phyloP scores from a whole-genome alignment of 2,797 vertebrate genomes.

The Acrossocheilus wenchowensis region DNA sequence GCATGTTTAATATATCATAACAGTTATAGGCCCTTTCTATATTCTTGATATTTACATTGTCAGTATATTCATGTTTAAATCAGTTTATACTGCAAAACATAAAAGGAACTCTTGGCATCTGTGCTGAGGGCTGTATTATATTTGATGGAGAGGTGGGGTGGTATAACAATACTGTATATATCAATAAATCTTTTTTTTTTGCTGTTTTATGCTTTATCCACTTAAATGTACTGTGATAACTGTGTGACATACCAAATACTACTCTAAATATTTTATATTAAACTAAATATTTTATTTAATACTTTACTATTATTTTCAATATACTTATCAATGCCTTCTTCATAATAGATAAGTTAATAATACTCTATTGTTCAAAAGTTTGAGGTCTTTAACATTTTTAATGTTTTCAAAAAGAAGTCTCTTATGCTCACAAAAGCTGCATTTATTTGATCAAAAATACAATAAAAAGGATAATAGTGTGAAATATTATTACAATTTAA shows the following conservation, averaged over 20 bases:
- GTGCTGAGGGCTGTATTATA: not conserved
- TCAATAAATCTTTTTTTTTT: not conserved
- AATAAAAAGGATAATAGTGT: not conserved
- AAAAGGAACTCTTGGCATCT: not conserved
- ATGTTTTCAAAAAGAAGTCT: too few relatives aligned
- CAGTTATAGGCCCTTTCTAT: not conserved
- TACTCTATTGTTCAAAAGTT: too few relatives aligned
- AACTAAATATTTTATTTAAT: too few relatives aligned
- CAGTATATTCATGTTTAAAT: conserved; percentile 13
- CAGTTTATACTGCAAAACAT: conserved; percentile 13
- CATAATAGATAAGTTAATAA: too few relatives aligned
- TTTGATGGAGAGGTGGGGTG: not conserved
- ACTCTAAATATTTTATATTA: not conserved
- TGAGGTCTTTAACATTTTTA: too few relatives aligned
- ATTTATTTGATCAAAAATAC: not conserved
- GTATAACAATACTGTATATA: not conserved
- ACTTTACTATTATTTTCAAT: too few relatives aligned
- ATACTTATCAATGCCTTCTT: too few relatives aligned
- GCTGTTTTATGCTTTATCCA: not conserved
- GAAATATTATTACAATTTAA: not conserved
- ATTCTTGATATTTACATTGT: conserved; percentile 22
- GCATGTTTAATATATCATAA: conserved; percentile 18
- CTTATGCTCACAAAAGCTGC: too few relatives aligned
- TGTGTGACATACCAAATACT: not conserved
- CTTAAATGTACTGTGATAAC: not conserved